Evolutionary conservation across 2,113 vertebrate species (phyloP), one percentile per base, ranked within the genome.

Genomic region (Aegypius monachus): DNA sequence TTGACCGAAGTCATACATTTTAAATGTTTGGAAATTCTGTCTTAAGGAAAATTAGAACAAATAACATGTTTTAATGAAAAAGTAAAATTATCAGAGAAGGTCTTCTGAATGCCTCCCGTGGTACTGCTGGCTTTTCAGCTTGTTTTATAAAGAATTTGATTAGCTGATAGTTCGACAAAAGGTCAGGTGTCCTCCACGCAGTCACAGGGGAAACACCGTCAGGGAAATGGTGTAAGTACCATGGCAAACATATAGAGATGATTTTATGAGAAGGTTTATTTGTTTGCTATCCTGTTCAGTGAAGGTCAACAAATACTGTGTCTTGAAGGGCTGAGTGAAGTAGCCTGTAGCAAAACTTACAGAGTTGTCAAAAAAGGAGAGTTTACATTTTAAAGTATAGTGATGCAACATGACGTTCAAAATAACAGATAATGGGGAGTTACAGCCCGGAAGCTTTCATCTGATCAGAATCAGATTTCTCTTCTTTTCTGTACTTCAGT

Each of bases 1-100:
- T 47, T 14, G 21, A n/a, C 48, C 1, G 0, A 77, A 31, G 61
- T 47, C 26, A 13, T 3, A 3, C 12, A 4, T 32, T 23, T 59
- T 12, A 70, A 61, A 68, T 6, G 4, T 45, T 16, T 53, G 55
- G 55, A 77, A 71, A 40, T 67, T 63, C 21, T 63, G 13, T 82
- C 34, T 4, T n/a, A 14, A 67, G 31, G 25, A 71, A 68, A 72
- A 42, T 9, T 19, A 52, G 26, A 73, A 90, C 12, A 83, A 77
- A 27, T 40, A 34, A 29, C 25, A 43, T 2, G 5, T 66, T 67
- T 58, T 61, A 40, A 56, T 36, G 31, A 20, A 83, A 47, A 77
- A 81, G 18, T 59, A 23, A 21, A 80, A 73, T 50, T 61, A 18
- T 45, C 10, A 52, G 79, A 67, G 36, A 62, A 70, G 6, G 15